These are phyloP conservation scores for Neoarius graeffei DNA, from an alignment of 2,113 vertebrate species.

Conservation along the genomic window DNA sequence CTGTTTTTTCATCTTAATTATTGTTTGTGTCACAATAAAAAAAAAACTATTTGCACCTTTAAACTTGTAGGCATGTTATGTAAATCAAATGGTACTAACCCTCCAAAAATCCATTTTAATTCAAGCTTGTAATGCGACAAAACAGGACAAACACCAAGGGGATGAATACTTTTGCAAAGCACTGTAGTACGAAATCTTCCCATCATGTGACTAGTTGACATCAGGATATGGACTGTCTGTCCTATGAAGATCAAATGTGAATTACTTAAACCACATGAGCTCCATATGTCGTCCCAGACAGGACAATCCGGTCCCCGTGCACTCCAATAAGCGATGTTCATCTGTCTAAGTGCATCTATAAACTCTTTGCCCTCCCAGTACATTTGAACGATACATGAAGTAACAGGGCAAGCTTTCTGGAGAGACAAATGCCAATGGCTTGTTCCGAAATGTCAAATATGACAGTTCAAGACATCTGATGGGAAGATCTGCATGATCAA, in stretches of 20 bases:
- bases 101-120: too few relatives aligned
- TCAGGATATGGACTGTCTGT: neutral
- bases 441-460: constrained; percentile 70
- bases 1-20: too few relatives aligned
- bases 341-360: constrained; percentile 62
- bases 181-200: constrained; percentile 60
- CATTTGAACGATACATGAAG: constrained; percentile 66
- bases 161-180: too few relatives aligned
- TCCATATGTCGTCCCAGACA: neutral
- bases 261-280: neutral
- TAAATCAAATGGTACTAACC: too few relatives aligned
- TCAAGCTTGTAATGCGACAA: too few relatives aligned
- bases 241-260: neutral
- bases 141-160: too few relatives aligned
- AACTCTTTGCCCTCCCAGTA: constrained; percentile 56
- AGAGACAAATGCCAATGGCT: constrained; percentile 71
- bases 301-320: constrained; percentile 24
- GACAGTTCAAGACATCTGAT: constrained; percentile 63
- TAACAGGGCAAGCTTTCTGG: constrained; percentile 54
- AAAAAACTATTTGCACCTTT: too few relatives aligned
- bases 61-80: too few relatives aligned
- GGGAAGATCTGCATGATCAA: constrained; percentile 54
- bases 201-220: neutral
- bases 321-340: constrained; percentile 66
- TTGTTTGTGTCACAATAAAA: too few relatives aligned